phyloP scores from a whole-genome alignment of 2,113 vertebrate genomes.

The Lasiurus cinereus region DNA sequence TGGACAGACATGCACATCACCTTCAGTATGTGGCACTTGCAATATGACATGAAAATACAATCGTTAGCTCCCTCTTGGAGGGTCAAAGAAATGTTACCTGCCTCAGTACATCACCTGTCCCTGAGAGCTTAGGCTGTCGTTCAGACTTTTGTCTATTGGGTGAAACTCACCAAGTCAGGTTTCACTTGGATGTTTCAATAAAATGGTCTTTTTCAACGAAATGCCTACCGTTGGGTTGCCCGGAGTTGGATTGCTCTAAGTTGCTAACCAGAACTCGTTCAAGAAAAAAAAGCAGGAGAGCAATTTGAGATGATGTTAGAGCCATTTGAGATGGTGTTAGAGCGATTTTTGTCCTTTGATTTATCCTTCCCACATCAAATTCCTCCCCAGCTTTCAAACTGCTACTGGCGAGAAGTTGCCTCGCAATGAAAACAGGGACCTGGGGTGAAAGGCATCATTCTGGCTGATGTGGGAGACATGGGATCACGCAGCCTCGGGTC shows the following conservation, averaged over 20 bases:
- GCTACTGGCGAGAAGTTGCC: not conserved
- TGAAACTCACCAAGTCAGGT: not conserved
- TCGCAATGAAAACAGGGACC: not conserved
- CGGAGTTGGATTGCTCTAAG: not conserved
- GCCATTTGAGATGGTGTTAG: not conserved
- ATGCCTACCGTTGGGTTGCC: not conserved
- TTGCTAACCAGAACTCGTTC: not conserved
- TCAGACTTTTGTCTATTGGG: not conserved
- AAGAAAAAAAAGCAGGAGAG: not conserved
- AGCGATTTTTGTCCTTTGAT: not conserved
- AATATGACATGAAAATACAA: not conserved
- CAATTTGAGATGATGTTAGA: not conserved
- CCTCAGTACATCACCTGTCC: not conserved
- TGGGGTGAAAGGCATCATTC: rapidly evolving
- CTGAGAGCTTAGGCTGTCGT: not conserved
- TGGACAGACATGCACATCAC: not conserved
- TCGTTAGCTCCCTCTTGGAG: not conserved
- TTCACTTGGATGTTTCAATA: not conserved
- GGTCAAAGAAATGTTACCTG: not conserved
- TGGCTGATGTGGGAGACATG: rapidly evolving
- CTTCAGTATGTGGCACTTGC: too few relatives aligned
- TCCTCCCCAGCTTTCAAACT: not conserved
- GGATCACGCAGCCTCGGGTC: rapidly evolving
- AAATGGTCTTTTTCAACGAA: not conserved
- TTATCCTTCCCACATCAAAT: not conserved